These are phyloP conservation scores for Tautogolabrus adspersus DNA, from an alignment of 2,113 vertebrate genomes.

Conservation along the genomic window DNA sequence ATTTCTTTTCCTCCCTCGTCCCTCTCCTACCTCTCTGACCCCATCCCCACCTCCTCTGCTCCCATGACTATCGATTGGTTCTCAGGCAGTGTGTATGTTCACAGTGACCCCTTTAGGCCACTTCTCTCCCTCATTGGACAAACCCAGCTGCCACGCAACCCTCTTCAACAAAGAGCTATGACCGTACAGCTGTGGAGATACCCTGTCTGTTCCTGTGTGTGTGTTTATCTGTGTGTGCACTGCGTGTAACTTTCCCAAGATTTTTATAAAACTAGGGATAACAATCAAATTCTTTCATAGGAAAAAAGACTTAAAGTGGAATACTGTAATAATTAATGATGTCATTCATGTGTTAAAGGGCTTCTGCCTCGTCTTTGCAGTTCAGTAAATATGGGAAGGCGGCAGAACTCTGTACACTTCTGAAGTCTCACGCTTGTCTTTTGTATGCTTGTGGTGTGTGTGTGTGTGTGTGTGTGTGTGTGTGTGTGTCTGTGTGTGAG, in stretches of 20 bases:
- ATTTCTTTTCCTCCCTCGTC: constrained; percentile 2
- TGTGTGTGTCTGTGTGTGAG: constrained; percentile 34
- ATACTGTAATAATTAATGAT: constrained; percentile 1
- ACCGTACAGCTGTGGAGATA: constrained; percentile 21
- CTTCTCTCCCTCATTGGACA: constrained; percentile 50
- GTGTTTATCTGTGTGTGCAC: constrained; percentile 7
- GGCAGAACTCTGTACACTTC: background rate
- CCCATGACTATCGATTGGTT: constrained; percentile 62
- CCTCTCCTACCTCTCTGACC: constrained; percentile 36
- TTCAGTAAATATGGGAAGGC: constrained; percentile 6
- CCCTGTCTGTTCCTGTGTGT: background rate
- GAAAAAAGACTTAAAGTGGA: background rate
- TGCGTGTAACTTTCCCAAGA: too few species aligned
- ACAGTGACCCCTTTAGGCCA: constrained; percentile 80
- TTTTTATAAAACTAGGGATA: too few species aligned
- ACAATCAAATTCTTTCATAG: background rate
- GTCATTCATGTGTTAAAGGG: background rate
- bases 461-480: constrained; percentile 26
- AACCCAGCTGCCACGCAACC: constrained; percentile 26
- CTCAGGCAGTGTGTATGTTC: constrained; percentile 69
- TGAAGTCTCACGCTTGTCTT: constrained; percentile 36
- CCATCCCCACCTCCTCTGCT: background rate
- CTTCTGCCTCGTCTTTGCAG: background rate
- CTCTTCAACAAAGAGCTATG: constrained; percentile 31
- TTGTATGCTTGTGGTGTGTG: background rate